A percentile compares a stretch with the other conserved stretches of the same genome.
Conservation (phyloP, 64 coral and sea anemone genomes). For the Orbicella faveolata region DNA sequence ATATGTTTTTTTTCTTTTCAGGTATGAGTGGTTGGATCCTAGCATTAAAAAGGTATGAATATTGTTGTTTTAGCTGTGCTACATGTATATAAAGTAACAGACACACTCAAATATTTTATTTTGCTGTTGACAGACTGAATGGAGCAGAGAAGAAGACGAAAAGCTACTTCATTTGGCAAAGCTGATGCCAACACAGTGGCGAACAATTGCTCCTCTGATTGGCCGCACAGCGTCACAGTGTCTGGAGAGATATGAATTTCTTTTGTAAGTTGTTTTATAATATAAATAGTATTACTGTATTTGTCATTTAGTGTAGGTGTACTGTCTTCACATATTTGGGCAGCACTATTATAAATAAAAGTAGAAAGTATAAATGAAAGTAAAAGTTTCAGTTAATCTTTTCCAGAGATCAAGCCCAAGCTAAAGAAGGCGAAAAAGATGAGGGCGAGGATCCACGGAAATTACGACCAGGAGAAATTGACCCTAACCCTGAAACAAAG, state of each 20-base stretch:
- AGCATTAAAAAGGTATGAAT: slow-evolving; percentile 78
- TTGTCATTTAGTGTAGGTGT: neutral
- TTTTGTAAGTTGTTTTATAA: slow-evolving; percentile 68
- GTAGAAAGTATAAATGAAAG: too few species aligned
- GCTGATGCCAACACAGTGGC: slow-evolving; percentile 98
- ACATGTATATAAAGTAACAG: neutral
- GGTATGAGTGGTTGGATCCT: slow-evolving; percentile 89
- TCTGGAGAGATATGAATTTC: slow-evolving; percentile 93
- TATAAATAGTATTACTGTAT: neutral
- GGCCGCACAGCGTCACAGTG: slow-evolving; percentile 92
- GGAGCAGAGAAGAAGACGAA: slow-evolving; percentile 99
- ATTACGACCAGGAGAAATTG: slow-evolving; percentile 94
- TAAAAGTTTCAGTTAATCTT: neutral
- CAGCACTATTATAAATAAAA: too few species aligned
- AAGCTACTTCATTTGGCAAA: slow-evolving; percentile 96
- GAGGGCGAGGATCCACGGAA: slow-evolving; percentile 87
- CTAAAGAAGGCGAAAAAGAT: slow-evolving; percentile 88
- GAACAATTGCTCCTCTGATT: slow-evolving; percentile 93
- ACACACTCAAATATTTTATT: neutral
- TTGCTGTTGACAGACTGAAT: slow-evolving; percentile 80
- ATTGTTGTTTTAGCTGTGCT: neutral
- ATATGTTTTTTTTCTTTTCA: slow-evolving; percentile 18
- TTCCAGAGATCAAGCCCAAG: slow-evolving; percentile 87
- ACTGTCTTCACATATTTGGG: too few species aligned
- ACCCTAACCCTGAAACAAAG: slow-evolving; percentile 98